Conservation (phyloP, 2,797 vertebrate species). For the Acestrorhynchus altus region DNA sequence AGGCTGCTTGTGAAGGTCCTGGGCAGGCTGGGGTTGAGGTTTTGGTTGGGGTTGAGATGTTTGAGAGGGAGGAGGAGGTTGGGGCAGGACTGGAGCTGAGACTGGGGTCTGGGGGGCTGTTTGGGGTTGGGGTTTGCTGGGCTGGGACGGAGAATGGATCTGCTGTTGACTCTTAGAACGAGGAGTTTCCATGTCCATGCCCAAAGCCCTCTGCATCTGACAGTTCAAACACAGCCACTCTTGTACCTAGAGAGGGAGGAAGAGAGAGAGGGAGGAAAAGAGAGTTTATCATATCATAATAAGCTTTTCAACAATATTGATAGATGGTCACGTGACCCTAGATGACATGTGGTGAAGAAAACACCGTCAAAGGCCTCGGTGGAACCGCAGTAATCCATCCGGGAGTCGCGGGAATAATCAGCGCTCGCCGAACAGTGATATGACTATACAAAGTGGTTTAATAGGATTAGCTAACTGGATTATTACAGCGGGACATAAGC, state of each 20-base stretch:
- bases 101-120: slow-evolving; percentile 65
- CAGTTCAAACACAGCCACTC: slow-evolving; percentile 99
- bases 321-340: background rate
- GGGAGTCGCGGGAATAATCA: slow-evolving; percentile 9
- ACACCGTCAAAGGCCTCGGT: background rate
- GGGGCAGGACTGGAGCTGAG: slow-evolving; percentile 52
- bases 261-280: background rate
- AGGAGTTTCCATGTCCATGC: slow-evolving; percentile 98
- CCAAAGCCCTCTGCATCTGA: slow-evolving; percentile 98
- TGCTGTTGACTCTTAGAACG: slow-evolving; percentile 98
- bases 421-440: slow-evolving; percentile 24
- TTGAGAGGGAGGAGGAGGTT: background rate
- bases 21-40: slow-evolving; percentile 45
- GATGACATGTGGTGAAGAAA: background rate
- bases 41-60: slow-evolving; percentile 32
- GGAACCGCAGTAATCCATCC: background rate
- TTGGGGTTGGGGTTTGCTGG: slow-evolving; percentile 82
- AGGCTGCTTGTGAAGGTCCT: slow-evolving; percentile 66
- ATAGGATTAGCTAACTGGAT: slow-evolving; percentile 22
- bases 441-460: slow-evolving; percentile 28
- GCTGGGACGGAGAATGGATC: slow-evolving; percentile 90
- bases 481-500: slow-evolving; percentile 3
- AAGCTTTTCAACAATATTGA: background rate
- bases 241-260: slow-evolving; percentile 82
- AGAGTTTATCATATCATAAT: no score